phyloP scores from a whole-genome alignment of 2,797 vertebrate species.

The Eulemur mongoz region DNA sequence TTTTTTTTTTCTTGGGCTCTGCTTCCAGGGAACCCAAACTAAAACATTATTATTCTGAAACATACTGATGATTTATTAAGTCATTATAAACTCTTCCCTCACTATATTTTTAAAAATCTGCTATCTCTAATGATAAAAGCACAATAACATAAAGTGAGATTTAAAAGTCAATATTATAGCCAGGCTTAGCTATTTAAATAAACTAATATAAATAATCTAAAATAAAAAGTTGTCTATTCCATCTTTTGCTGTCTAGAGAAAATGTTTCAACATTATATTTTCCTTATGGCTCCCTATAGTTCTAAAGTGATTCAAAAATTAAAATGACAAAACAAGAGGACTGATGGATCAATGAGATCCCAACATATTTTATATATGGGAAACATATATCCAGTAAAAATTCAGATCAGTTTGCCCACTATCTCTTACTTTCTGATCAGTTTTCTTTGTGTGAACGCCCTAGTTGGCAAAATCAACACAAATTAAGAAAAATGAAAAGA shows the following conservation, averaged over 20 bases:
- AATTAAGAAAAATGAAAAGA: not conserved
- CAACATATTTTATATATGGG: not conserved
- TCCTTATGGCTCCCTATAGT: not conserved
- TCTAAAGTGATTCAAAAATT: not conserved
- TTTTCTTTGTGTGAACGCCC: not conserved
- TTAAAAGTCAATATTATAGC: conserved; percentile 10
- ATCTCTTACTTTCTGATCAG: not conserved
- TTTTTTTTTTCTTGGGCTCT: not conserved
- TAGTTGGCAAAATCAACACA: not conserved
- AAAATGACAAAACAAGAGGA: not conserved
- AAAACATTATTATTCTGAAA: not conserved
- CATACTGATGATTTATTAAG: not conserved
- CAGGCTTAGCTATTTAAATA: not conserved
- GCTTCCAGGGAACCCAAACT: not conserved
- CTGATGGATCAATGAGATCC: not conserved
- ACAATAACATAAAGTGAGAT: not conserved
- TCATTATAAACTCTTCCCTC: not conserved
- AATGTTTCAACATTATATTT: not conserved
- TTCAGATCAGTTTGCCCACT: not conserved
- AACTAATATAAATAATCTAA: not conserved
- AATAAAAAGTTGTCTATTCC: not conserved
- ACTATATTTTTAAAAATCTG: not conserved
- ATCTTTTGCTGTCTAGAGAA: not conserved
- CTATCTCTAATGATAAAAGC: not conserved
- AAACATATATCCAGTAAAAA: not conserved